Base-by-base conservation (phyloP, 2,888 invertebrate genomes). In the Hirtodrosophila trivittata region DNA sequence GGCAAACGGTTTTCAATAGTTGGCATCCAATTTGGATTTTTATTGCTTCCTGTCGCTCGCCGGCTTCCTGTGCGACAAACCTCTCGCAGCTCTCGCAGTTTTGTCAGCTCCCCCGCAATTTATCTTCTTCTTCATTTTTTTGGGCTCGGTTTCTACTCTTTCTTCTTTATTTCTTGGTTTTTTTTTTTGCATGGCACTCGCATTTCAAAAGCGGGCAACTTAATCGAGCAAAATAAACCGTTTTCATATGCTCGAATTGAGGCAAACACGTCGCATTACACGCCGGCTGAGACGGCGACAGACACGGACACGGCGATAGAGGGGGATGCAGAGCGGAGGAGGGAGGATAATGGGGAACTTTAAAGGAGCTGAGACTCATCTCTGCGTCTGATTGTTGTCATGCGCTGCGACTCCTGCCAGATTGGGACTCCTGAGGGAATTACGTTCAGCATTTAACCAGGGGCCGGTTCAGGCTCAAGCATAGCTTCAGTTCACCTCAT, bases 141-240 rank as follows among this genome's bases (percentile, higher is more conserved):
- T 73, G 65, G 46, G 46, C 16, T 60, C 57, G 35, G 38, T 33
- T 28, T 18, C 16, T n/a, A 14, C 10, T 33, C 30, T 25, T 43
- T 12, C 49, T 45, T 39, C 14, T 41, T 38, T 16, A 26, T 50
- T 21, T 28, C 13, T 25, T 8, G 0, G 10, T 21, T 47, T 9
- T 26, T 21, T 32, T 62, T 54, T 52, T 50, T 33, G 47, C 50
- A 52, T 38, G 33, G 58, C 59, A 66, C 42, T 80, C 80, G 69
- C 73, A 72, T 72, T 85, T 75, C 78, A 78, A 77, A 80, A 88
- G 74, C 70, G 54, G 50, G 77, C 75, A 75, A 87, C 84, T 88
- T 89, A 89, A 89, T 89, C 88, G 88, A 89, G 89, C 89, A 89
- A 89, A 88, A 89, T 89, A 89, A 89, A 89, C 86, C 88, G 76